These are phyloP conservation scores for Drosophila algonquin DNA, from an alignment of 2,888 invertebrate species.

Conservation along the genomic window DNA sequence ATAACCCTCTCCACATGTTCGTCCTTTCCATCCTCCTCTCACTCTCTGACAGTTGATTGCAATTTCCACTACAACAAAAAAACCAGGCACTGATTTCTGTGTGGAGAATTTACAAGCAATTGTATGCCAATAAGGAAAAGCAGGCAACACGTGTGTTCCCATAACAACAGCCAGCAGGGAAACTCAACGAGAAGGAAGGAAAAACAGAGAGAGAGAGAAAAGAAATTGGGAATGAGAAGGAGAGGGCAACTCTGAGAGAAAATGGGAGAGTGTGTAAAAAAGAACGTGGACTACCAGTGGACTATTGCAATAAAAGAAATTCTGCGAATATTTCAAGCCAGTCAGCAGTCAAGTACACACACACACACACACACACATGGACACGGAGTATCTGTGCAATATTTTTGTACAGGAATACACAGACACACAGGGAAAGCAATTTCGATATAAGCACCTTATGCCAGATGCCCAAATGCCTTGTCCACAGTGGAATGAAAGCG, in stretches of 20 bases:
- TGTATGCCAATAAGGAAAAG: slow-evolving; percentile 56
- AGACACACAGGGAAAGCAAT: slow-evolving; percentile 53
- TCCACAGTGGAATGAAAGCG: slow-evolving; percentile 36
- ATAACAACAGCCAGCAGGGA: slow-evolving; percentile 25
- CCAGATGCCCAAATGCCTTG: slow-evolving; percentile 51
- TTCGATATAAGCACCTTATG: slow-evolving; percentile 68
- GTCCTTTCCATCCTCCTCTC: not conserved
- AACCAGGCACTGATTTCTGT: slow-evolving; percentile 52
- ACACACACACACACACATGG: slow-evolving; percentile 36
- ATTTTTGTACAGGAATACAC: slow-evolving; percentile 30
- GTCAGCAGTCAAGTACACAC: slow-evolving; percentile 46
- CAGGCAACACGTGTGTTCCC: slow-evolving; percentile 61
- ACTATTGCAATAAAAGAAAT: slow-evolving; percentile 71
- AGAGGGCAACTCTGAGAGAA: too few relatives aligned
- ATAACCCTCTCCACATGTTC: not conserved
- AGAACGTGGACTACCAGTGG: slow-evolving; percentile 53
- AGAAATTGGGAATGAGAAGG: not conserved
- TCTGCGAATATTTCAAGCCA: slow-evolving; percentile 69
- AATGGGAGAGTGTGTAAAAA: slow-evolving; percentile 18
- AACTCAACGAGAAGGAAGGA: not conserved
- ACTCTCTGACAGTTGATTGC: slow-evolving; percentile 48
- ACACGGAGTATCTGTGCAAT: slow-evolving; percentile 47
- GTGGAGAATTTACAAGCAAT: slow-evolving; percentile 58
- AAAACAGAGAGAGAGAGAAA: not conserved
- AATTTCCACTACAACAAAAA: slow-evolving; percentile 48